These are phyloP conservation scores for Colostygia pectinataria DNA, from an alignment of 2,888 invertebrate species.

Conservation along the genomic window DNA sequence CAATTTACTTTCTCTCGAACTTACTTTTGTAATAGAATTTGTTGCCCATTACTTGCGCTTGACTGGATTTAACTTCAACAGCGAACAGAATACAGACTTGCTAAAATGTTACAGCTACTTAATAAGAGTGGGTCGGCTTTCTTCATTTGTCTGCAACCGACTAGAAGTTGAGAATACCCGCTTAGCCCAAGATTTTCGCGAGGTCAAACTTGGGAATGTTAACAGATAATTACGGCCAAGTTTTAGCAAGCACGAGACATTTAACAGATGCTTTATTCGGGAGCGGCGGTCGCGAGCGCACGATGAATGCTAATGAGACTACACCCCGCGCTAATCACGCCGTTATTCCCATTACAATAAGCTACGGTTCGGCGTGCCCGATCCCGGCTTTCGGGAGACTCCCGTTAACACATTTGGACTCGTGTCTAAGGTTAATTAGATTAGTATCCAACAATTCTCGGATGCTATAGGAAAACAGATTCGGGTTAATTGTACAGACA, in stretches of 20 bases:
- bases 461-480: constrained; percentile 64
- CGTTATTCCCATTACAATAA: constrained; percentile 53
- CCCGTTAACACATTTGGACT: constrained; percentile 80
- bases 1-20: no score
- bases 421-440: constrained; percentile 81
- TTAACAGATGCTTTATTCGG: constrained; percentile 82
- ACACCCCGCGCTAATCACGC: constrained; percentile 50
- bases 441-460: constrained; percentile 72
- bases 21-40: no score
- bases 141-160: background rate
- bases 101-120: background rate
- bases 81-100: no score
- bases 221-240: constrained; percentile 82
- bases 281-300: constrained; percentile 77
- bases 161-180: constrained; percentile 63
- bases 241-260: constrained; percentile 81
- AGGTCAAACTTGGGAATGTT: constrained; percentile 82
- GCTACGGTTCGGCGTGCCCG: constrained; percentile 48
- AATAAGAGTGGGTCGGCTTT: constrained; percentile 6
- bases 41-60: no score
- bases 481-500: constrained; percentile 35
- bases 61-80: no score
- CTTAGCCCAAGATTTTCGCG: constrained; percentile 73
- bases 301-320: constrained; percentile 80
- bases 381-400: constrained; percentile 59